These are phyloP conservation scores for Tiaroga cobitis DNA, from an alignment of 2,797 vertebrate species.

Conservation along the genomic window DNA sequence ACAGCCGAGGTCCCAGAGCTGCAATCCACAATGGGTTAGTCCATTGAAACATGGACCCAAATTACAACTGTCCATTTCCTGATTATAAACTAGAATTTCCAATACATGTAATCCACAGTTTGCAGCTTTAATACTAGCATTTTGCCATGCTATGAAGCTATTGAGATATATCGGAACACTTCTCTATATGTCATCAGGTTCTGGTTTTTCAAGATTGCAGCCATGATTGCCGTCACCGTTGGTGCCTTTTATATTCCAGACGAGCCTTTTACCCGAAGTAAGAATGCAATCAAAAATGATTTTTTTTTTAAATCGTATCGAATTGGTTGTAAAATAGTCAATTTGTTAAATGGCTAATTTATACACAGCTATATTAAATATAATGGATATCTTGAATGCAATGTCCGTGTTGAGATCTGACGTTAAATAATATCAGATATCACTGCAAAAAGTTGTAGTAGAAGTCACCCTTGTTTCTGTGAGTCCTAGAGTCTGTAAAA, in stretches of 20 bases:
- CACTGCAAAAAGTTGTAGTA: background rate
- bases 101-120: background rate
- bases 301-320: background rate
- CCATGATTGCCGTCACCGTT: constrained; percentile 84
- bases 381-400: background rate
- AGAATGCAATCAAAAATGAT: constrained; percentile 52
- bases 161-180: background rate
- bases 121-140: background rate
- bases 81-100: background rate
- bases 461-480: background rate
- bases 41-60: background rate
- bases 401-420: background rate
- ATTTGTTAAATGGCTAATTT: background rate
- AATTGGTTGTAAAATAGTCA: background rate
- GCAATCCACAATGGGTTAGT: constrained; percentile 89
- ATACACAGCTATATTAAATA: background rate
- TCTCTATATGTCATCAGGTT: constrained; percentile 76
- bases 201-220: constrained; percentile 94
- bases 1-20: constrained; percentile 86
- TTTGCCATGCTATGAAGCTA: background rate
- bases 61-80: background rate
- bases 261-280: constrained; percentile 81
- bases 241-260: constrained; percentile 95
- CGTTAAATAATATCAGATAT: background rate
- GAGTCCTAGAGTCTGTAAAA: background rate